Conservation (phyloP, 2,797 vertebrate genomes). For the Cryptoprocta ferox region DNA sequence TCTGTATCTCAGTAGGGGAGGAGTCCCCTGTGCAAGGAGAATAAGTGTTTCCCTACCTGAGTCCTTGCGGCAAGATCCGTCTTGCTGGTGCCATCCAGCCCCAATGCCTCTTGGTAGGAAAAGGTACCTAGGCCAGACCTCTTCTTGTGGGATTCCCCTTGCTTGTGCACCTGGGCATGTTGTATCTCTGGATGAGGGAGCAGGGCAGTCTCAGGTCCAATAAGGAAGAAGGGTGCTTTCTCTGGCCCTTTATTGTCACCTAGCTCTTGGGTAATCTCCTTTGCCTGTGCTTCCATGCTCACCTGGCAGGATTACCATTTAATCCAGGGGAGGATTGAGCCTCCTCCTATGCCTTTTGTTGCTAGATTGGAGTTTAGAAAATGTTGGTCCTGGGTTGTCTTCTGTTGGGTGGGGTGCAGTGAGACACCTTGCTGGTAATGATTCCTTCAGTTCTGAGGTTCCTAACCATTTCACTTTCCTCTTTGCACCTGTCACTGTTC, state of each 20-base stretch:
- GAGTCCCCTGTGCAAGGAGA: background rate
- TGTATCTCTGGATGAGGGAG: background rate
- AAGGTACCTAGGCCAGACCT: too few species aligned
- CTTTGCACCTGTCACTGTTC: background rate
- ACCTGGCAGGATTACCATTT: background rate
- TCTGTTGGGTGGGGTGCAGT: background rate
- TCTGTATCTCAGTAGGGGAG: background rate
- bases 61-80: background rate
- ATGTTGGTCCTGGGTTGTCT: background rate
- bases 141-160: background rate
- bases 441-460: background rate
- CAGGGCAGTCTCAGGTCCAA: background rate
- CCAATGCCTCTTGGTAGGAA: background rate
- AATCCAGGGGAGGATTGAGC: background rate
- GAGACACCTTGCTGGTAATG: background rate
- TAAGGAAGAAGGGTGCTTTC: background rate
- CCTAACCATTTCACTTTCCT: background rate
- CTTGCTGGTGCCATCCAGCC: background rate
- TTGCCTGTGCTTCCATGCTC: background rate
- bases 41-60: background rate
- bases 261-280: background rate
- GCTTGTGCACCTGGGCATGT: background rate
- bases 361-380: background rate
- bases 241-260: background rate
- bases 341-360: background rate